Base-by-base conservation (phyloP, 2,888 invertebrate species). In the Euplagia quadripunctaria region DNA sequence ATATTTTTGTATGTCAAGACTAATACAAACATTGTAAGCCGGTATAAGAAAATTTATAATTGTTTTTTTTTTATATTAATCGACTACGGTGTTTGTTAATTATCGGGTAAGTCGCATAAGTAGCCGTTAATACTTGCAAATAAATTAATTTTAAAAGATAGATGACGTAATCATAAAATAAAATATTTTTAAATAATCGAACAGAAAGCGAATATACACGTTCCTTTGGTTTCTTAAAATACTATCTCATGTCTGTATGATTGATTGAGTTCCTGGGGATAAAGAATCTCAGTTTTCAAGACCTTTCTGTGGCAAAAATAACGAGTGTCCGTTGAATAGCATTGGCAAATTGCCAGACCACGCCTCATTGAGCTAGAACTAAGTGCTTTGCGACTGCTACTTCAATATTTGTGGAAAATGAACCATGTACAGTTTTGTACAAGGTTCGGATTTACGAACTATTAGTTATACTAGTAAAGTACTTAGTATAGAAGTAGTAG, bases 311-410 rank as follows among this genome's bases (percentile, higher is more conserved):
- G 79, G 77, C 70, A 79, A 76, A 82, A 81, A 79, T 81, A 81
- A 80, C 79, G 78, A 77, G 77, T 80, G 80, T 82, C 84, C 81
- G 65, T 82, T 81, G 80, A 84, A 84, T 80, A 82, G 73, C 73
- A 76, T 77, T 84, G 84, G 84, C 75, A 69, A 76, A 77, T 75
- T 79, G 84, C 84, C 84, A 79, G 74, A 77, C 70, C 79, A 79
- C 81, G 79, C 85, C 81, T 81, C 81, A 82, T 79, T 82, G 80
- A 16, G 42, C 76, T 68, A 81, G 78, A 77, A 84, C 82, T 84
- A 78, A 84, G 84, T 84, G 82, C 81, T 79, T 76, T 68, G 70
- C 66, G 69, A 72, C 76, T 72, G 61, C 73, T 75, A 71, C 72
- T 68, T 79, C 69, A 68, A 66, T 77, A 74, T 68, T 79, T 76